Evolutionary conservation across 2,797 vertebrate species (phyloP), one percentile per base, ranked within the genome.

Genomic region (Menidia menidia): DNA sequence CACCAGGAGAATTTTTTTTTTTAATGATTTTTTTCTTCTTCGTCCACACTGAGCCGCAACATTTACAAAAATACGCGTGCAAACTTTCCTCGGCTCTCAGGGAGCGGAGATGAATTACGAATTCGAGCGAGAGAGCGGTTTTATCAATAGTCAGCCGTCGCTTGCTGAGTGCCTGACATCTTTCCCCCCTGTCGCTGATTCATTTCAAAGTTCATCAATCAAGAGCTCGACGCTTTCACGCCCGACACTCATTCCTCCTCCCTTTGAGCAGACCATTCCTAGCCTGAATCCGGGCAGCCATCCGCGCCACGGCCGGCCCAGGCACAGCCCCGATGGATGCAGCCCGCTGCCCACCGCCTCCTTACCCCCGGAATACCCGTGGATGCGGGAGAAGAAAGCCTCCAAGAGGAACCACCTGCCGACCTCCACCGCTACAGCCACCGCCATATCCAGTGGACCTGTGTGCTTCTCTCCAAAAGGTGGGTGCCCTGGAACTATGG

Each of bases 191-290:
- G 98, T 99, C 97, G 97, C 96, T 97, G 98, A 99, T 97, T 97
- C 98, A 97, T 99, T 99, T 98, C 97, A 99, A 98, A 99, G 97
- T 99, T 98, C 98, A 99, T 99, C 98, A 99, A 99, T 99, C 98
- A 99, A 99, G 97, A 98, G 95, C 96, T 98, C 97, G 97, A 96
- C 97, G 97, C 97, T 98, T 97, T 97, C 97, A 97, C 97, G 96
- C 95, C 96, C 97, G 97, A 98, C 98, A 97, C 97, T 97, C 95
- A 98, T 99, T 98, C 97, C 97, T 97, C 97, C 98, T 97, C 98
- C 98, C 96, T 99, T 99, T 94, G 98, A 99, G 96, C 97, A 98
- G 95, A 99, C 97, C 96, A 98, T 99, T 93, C 97, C 97, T 90
- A 97, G 96, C 95, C 95, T 99, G 91, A 97, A 97, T 92, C 97